Evolutionary conservation across 2,113 vertebrate species (phyloP), one percentile per base, ranked within the genome.

Genomic region (Gadus macrocephalus): DNA sequence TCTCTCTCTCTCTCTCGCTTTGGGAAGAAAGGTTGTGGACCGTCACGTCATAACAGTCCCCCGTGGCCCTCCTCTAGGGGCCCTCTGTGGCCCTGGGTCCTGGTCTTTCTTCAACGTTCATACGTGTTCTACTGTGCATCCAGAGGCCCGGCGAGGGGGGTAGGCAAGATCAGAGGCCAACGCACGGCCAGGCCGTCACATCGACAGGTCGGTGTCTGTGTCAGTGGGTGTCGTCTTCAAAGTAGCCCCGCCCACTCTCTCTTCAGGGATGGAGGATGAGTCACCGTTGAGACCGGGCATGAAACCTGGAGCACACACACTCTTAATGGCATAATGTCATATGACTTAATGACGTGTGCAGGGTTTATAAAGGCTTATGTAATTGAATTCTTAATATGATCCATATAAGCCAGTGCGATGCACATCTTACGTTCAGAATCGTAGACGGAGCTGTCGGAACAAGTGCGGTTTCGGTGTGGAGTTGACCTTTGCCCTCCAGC

Each of bases 191-290:
- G 0, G 27, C 70, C 53, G 25, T 86, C 78, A 89, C 69, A 89
- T 83, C 71, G 86, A 88, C 67, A 88, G 73, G 69, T 89, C 88
- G 0, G 86, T 84, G 83, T 88, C 87, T 53, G 86, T 88, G 82
- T 89, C 86, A 0, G 86, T 83, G 53, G 85, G 73, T 0, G 85
- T 80, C 61, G 78, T 88, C 82, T 88, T 88, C 2, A 66, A 82
- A 65, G 84, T 81, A 7, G 3, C 31, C 1, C 64, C 62, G 35
- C 65, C 63, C 16, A 68, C 78, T 66, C 82, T 62, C 70, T 87
- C 88, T 38, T 89, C 86, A 0, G 86, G 86, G 12, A 89, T 88
- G 74, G 82, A 78, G 66, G 75, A 78, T 0, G 88, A 69, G 62
- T 89, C 88, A 0, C 83, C 69, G 63, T 83, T 74, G n/a, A 82